Evolutionary conservation across 2,888 invertebrate species (phyloP).

Genomic region (Amphimallon solstitiale): DNA sequence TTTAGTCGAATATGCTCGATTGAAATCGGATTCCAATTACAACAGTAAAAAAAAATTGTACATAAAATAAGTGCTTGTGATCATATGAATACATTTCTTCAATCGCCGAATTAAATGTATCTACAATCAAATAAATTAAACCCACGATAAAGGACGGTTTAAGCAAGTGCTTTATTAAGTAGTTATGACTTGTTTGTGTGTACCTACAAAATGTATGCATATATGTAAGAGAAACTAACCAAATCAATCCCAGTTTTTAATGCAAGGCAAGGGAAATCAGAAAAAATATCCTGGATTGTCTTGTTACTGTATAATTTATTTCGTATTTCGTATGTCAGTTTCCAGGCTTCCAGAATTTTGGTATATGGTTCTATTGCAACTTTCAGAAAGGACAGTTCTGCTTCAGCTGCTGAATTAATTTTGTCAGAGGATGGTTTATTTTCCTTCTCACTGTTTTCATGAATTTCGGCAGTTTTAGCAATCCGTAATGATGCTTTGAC

Average conservation of each 20-base stretch:
- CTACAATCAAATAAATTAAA: no score
- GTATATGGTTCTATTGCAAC: not conserved
- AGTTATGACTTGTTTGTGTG: not conserved
- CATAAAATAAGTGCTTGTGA: no score
- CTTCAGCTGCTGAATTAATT: no score
- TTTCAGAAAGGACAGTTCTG: not conserved
- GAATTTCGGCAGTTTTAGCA: not conserved
- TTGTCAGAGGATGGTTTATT: not conserved
- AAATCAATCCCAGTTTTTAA: not conserved
- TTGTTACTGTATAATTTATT: not conserved
- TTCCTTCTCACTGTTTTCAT: not conserved
- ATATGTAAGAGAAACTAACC: not conserved
- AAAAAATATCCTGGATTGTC: not conserved
- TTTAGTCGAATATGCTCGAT: not conserved
- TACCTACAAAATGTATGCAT: not conserved
- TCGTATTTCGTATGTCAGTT: not conserved
- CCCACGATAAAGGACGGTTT: no score
- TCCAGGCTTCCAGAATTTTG: not conserved
- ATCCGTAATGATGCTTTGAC: not conserved
- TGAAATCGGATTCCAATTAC: not conserved
- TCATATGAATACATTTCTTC: no score
- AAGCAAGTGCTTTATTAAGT: no score
- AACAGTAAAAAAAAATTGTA: no score
- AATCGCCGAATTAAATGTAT: no score
- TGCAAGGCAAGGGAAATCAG: not conserved